phyloP scores from a whole-genome alignment of 1,140 invertebrate species.

The Cydia amplana region DNA sequence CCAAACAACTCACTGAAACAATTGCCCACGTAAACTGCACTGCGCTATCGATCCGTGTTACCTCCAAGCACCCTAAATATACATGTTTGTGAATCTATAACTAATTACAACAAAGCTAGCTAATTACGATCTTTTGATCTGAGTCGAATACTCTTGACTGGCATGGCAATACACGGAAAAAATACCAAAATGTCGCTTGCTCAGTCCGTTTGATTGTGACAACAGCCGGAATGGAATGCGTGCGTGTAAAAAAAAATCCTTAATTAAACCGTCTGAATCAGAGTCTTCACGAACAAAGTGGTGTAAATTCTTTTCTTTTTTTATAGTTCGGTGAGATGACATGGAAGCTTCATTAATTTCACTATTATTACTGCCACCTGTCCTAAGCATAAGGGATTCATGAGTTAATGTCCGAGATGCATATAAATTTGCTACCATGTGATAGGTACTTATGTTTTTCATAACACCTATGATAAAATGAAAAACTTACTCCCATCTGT shows the following conservation, averaged over 20 bases:
- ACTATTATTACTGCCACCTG: no score
- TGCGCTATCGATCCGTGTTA: constrained; percentile 26
- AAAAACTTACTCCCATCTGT: no score
- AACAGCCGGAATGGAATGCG: constrained; percentile 36
- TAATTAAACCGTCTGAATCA: no score
- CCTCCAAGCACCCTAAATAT: constrained; percentile 36
- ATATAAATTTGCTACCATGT: no score
- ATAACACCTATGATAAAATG: no score
- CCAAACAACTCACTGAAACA: constrained; percentile 68
- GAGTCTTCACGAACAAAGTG: no score
- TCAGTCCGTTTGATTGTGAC: constrained; percentile 54
- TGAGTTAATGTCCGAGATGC: no score
- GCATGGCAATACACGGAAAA: constrained; percentile 71
- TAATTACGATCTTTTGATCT: constrained; percentile 46
- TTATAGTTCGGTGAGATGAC: no score
- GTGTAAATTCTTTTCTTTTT: no score
- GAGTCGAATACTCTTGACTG: constrained; percentile 65
- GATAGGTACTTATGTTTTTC: no score
- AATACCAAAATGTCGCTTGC: constrained; percentile 74
- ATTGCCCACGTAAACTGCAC: constrained; percentile 46
- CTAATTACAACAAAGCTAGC: constrained; percentile 36
- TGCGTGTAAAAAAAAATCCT: constrained; percentile 38
- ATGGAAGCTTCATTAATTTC: no score
- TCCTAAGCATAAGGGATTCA: no score
- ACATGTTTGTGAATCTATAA: constrained; percentile 42